A percentile compares a stretch with the other conserved stretches of the same genome.
These are phyloP conservation scores for Eupelmus urozonus DNA, from an alignment of 2,888 invertebrate species.

Conservation along the genomic window DNA sequence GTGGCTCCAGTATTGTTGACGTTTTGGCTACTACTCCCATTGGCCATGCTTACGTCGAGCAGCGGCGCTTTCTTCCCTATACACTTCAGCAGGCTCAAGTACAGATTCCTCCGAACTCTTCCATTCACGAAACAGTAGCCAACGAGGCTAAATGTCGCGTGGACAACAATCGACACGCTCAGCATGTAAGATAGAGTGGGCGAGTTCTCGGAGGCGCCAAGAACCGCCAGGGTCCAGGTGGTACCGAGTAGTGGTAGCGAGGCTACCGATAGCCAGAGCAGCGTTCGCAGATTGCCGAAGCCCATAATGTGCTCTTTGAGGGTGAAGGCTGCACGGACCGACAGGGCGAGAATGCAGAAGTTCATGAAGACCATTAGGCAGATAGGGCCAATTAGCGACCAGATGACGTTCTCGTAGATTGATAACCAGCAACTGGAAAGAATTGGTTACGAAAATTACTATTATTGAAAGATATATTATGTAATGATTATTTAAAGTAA, in stretches of 20 bases:
- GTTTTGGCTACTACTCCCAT: slow-evolving; percentile 86
- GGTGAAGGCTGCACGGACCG: slow-evolving; percentile 93
- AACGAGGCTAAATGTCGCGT: slow-evolving; percentile 89
- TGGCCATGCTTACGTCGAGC: slow-evolving; percentile 85
- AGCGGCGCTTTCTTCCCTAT: slow-evolving; percentile 90
- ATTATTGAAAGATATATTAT: no score
- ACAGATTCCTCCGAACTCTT: slow-evolving; percentile 88
- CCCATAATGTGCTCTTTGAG: slow-evolving; percentile 93
- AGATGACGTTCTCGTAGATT: slow-evolving; percentile 94
- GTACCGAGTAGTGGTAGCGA: slow-evolving; percentile 90
- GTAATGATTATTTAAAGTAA: no score
- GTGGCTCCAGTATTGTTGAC: slow-evolving; percentile 80
- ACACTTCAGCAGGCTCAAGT: slow-evolving; percentile 84
- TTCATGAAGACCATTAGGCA: slow-evolving; percentile 88
- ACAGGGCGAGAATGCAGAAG: slow-evolving; percentile 88
- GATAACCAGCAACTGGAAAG: slow-evolving; percentile 93
- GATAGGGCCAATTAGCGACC: slow-evolving; percentile 96
- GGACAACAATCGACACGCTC: slow-evolving; percentile 86
- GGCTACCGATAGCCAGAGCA: slow-evolving; percentile 92
- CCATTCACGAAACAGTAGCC: slow-evolving; percentile 93
- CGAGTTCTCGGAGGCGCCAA: slow-evolving; percentile 86
- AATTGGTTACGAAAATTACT: not conserved
- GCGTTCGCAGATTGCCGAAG: slow-evolving; percentile 82
- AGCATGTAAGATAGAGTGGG: slow-evolving; percentile 87
- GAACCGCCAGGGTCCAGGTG: slow-evolving; percentile 91